Evolutionary conservation across 2,888 invertebrate species (phyloP).

Genomic region (Tipula unca): DNA sequence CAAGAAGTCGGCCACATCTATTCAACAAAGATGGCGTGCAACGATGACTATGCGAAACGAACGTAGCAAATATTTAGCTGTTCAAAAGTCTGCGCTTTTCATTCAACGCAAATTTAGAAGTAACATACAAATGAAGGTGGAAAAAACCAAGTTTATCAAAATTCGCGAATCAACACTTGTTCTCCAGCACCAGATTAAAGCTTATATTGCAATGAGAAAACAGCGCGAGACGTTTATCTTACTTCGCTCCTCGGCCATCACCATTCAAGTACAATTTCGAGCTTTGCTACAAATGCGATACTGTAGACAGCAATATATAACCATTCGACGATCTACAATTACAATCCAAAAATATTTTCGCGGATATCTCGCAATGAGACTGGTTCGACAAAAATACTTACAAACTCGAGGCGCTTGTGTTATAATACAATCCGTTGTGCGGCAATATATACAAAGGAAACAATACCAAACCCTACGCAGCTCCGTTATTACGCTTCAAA

Average conservation of each 20-base stretch:
- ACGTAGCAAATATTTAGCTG: slow-evolving; percentile 28
- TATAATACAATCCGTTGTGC: slow-evolving; percentile 26
- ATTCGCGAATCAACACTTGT: not conserved
- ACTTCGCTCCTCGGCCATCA: slow-evolving; percentile 31
- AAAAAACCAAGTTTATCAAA: slow-evolving; percentile 29
- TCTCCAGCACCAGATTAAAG: slow-evolving; percentile 1
- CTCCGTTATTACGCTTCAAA: slow-evolving; percentile 30
- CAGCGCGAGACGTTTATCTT: slow-evolving; percentile 34
- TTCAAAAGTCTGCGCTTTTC: slow-evolving; percentile 28
- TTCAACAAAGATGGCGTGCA: slow-evolving; percentile 38
- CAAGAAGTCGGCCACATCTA: slow-evolving; percentile 28
- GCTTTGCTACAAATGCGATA: slow-evolving; percentile 28
- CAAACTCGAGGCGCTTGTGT: slow-evolving; percentile 29
- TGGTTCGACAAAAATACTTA: slow-evolving; percentile 31
- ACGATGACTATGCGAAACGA: slow-evolving; percentile 29
- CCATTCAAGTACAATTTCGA: slow-evolving; percentile 29
- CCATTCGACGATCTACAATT: slow-evolving; percentile 33
- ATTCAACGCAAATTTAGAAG: slow-evolving; percentile 42
- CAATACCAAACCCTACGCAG: slow-evolving; percentile 25
- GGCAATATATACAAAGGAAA: not conserved
- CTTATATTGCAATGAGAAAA: slow-evolving; percentile 28
- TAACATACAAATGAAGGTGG: slow-evolving; percentile 29
- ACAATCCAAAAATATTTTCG: slow-evolving; percentile 42
- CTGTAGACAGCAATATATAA: slow-evolving; percentile 29
- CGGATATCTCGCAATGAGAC: slow-evolving; percentile 32